phyloP scores from a whole-genome alignment of 2,888 invertebrate genomes.

The Oligia fasciuncula region DNA sequence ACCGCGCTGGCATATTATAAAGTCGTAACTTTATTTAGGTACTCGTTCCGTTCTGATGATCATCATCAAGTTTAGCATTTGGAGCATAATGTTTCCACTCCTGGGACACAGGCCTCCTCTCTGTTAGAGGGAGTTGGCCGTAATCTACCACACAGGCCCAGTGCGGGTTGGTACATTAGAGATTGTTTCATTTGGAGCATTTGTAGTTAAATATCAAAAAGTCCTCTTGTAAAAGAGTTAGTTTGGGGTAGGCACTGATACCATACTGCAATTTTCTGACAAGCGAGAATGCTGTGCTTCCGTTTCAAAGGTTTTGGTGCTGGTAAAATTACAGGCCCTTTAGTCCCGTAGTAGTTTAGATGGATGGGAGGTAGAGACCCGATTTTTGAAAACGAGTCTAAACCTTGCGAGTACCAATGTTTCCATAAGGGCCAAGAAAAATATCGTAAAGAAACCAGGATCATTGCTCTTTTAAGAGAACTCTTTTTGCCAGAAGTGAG shows the following conservation, averaged over 20 bases:
- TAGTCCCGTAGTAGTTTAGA: not conserved
- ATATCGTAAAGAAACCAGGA: not conserved
- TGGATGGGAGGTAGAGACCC: not conserved
- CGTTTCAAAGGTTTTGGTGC: not conserved
- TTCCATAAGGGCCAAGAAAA: not conserved
- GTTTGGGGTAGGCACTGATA: no score
- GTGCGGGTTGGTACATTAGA: no score
- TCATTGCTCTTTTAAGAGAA: not conserved
- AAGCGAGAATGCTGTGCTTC: not conserved
- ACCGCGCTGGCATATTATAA: not conserved
- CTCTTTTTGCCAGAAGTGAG: not conserved
- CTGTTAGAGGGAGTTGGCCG: no score
- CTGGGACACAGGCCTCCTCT: no score
- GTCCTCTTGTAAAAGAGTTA: not conserved
- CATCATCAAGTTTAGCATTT: not conserved
- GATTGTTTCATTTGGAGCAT: not conserved
- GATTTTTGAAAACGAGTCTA: not conserved
- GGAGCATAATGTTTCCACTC: no score
- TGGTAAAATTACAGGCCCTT: not conserved
- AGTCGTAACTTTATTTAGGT: not conserved
- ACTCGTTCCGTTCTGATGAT: not conserved
- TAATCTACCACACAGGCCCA: no score
- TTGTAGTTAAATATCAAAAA: not conserved
- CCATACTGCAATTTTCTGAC: not conserved
- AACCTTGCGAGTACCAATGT: not conserved